Evolutionary conservation across 2,797 vertebrate species (phyloP).

Genomic region (Dermochelys coriacea): DNA sequence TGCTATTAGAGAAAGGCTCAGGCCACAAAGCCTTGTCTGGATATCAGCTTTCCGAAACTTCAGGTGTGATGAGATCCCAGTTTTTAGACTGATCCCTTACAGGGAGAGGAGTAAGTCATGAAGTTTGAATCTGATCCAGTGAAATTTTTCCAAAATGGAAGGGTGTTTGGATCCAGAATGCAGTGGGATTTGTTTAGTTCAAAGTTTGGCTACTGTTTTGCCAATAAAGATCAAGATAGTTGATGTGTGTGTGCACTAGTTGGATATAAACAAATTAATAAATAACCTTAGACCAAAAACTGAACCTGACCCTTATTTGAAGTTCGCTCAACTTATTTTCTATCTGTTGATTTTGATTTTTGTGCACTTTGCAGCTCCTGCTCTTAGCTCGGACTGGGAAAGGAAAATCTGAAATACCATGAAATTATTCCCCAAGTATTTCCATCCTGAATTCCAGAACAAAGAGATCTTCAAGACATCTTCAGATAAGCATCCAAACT

Average conservation of each 20-base stretch:
- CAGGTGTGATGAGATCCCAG: background rate
- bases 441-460: background rate
- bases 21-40: background rate
- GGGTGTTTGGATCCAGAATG: background rate
- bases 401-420: constrained; percentile 5
- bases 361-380: background rate
- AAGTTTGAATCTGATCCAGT: background rate
- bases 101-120: background rate
- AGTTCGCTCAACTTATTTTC: background rate
- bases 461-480: background rate
- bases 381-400: background rate
- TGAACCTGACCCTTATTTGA: background rate
- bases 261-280: background rate
- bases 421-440: background rate
- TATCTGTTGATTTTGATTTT: background rate
- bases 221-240: background rate
- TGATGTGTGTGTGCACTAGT: background rate
- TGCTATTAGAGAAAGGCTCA: background rate
- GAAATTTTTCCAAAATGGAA: constrained; percentile 21
- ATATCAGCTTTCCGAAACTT: constrained; percentile 28
- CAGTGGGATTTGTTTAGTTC: background rate
- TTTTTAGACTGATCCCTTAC: constrained; percentile 1
- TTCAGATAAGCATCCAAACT: background rate
- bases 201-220: background rate
- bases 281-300: background rate